phyloP scores from a whole-genome alignment of 2,797 vertebrate species.

The Hapalemur alaotrensis region DNA sequence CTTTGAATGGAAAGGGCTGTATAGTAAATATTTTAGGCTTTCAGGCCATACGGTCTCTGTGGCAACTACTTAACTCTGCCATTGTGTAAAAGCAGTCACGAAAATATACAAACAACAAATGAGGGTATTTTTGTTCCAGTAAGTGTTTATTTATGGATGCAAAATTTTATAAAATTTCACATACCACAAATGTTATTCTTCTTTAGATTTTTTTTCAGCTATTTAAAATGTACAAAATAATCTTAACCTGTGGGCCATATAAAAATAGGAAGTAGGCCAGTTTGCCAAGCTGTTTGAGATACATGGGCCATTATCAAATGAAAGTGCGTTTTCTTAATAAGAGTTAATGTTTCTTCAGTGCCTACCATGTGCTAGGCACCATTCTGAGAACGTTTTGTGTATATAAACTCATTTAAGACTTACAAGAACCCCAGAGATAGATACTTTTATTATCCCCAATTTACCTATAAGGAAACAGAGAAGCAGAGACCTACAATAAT shows the following conservation, averaged over 20 bases:
- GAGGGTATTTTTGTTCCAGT: neutral
- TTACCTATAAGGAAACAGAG: neutral
- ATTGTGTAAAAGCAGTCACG: neutral
- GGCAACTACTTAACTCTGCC: neutral
- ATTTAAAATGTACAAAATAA: neutral
- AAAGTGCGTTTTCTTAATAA: conserved; percentile 9
- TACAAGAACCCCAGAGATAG: conserved; percentile 5
- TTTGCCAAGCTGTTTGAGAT: neutral
- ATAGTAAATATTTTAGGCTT: neutral
- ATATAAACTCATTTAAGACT: neutral
- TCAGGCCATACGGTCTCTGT: neutral
- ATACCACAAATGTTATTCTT: neutral
- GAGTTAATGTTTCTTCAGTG: conserved; percentile 38
- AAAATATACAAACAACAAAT: neutral
- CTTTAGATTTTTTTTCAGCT: neutral
- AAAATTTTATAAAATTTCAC: conserved; percentile 26
- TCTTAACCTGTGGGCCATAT: neutral
- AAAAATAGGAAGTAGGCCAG: neutral
- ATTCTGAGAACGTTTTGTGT: neutral
- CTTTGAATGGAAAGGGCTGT: neutral
- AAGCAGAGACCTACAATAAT: neutral
- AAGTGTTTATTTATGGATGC: neutral
- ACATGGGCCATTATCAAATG: neutral
- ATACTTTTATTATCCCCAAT: neutral
- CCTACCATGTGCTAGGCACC: neutral